Conservation (phyloP, 2,888 invertebrate genomes). For the Hipparchia semele region DNA sequence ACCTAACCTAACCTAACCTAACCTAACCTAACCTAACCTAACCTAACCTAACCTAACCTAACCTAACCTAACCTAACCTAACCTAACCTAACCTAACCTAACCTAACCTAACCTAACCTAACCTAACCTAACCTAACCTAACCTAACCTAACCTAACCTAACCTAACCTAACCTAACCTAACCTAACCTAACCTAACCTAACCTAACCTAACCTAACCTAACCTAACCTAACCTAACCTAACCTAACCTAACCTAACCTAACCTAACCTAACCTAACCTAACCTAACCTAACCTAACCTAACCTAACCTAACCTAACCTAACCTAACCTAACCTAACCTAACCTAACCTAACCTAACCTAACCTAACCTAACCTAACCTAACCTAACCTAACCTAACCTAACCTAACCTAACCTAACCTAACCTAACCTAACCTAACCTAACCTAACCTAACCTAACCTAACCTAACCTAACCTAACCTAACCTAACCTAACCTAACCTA, state of each 20-base stretch:
- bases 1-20: constrained; percentile 40
- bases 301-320: constrained; percentile 28
- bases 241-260: constrained; percentile 35
- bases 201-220: constrained; percentile 34
- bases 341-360: constrained; percentile 33
- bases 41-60: constrained; percentile 39
- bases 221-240: constrained; percentile 32
- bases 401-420: constrained; percentile 39
- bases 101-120: constrained; percentile 34
- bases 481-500: constrained; percentile 36
- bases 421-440: constrained; percentile 34
- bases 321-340: constrained; percentile 28
- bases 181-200: constrained; percentile 35
- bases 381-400: constrained; percentile 40
- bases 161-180: constrained; percentile 35
- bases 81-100: constrained; percentile 44
- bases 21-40: constrained; percentile 41
- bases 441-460: constrained; percentile 31
- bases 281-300: constrained; percentile 28
- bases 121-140: constrained; percentile 23
- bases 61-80: constrained; percentile 41
- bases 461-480: constrained; percentile 35
- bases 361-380: constrained; percentile 41
- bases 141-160: constrained; percentile 36
- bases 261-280: constrained; percentile 32